phyloP scores from a whole-genome alignment of 1,140 invertebrate genomes.

The Orussus abietinus region DNA sequence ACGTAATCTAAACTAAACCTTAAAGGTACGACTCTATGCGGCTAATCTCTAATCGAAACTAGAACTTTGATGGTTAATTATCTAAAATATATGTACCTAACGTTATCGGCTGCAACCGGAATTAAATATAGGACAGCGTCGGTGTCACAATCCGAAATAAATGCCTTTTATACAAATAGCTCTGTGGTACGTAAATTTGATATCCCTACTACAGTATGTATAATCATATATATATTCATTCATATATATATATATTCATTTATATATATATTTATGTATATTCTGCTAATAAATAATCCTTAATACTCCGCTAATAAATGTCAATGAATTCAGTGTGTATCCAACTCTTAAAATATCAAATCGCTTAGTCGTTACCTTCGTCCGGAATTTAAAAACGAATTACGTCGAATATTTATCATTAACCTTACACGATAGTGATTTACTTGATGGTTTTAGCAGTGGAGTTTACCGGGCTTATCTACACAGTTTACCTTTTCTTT shows the following conservation, averaged over 20 bases:
- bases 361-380: slow-evolving; percentile 7
- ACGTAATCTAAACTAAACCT: background rate
- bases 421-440: slow-evolving; percentile 1
- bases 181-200: slow-evolving; percentile 27
- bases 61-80: slow-evolving; percentile 16
- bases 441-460: too few relatives aligned
- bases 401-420: background rate
- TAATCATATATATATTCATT: slow-evolving; percentile 8
- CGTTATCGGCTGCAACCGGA: slow-evolving; percentile 21
- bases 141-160: slow-evolving; percentile 16
- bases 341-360: slow-evolving; percentile 6
- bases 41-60: slow-evolving; percentile 22
- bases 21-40: background rate
- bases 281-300: slow-evolving; percentile 17
- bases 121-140: slow-evolving; percentile 9
- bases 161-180: slow-evolving; percentile 35
- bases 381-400: slow-evolving; percentile 9
- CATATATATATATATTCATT: slow-evolving; percentile 15
- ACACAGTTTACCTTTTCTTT: too few relatives aligned
- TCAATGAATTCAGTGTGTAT: slow-evolving; percentile 1
- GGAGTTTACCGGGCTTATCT: too few relatives aligned
- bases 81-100: slow-evolving; percentile 32
- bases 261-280: slow-evolving; percentile 14
- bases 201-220: slow-evolving; percentile 7
- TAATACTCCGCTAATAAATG: slow-evolving; percentile 2